Percentiles rank a stretch among this genome's conserved stretches.
Conservation (phyloP, 1,140 invertebrate species). For the Neocloeon triangulifer region DNA sequence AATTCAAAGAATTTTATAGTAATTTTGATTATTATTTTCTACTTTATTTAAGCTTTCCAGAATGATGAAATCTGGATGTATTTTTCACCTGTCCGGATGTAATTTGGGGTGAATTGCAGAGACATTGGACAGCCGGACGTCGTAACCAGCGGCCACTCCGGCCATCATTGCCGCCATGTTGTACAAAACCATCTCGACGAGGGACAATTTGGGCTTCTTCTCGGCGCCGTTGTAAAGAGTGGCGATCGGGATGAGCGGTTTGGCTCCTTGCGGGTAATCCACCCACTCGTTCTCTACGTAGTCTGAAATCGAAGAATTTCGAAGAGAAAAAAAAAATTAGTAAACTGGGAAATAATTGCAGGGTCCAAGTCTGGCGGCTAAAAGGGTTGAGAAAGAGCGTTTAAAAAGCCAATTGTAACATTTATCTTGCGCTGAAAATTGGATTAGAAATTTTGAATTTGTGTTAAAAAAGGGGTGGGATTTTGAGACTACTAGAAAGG, state of each 20-base stretch:
- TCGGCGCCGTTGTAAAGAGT: conserved; percentile 47
- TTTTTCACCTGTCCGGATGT: conserved; percentile 32
- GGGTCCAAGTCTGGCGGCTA: too few relatives aligned
- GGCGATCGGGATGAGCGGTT: conserved; percentile 33
- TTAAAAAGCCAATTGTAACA: too few relatives aligned
- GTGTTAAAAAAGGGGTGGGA: too few relatives aligned
- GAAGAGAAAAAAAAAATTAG: background rate
- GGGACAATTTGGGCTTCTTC: conserved; percentile 34
- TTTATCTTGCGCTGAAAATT: too few relatives aligned
- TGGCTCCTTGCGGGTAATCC: background rate
- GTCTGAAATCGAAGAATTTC: conserved; percentile 2
- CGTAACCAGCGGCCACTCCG: conserved; percentile 70
- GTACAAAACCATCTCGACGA: conserved; percentile 64
- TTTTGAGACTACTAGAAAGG: too few relatives aligned
- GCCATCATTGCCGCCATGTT: conserved; percentile 78
- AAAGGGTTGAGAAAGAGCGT: too few relatives aligned
- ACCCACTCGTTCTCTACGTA: conserved; percentile 1
- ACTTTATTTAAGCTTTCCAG: too few relatives aligned
- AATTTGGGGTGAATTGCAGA: conserved; percentile 59
- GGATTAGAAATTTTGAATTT: too few relatives aligned
- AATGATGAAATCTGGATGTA: too few relatives aligned
- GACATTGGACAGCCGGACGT: conserved; percentile 68
- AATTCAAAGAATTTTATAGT: too few relatives aligned
- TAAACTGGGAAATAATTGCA: too few relatives aligned
- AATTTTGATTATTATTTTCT: too few relatives aligned